Evolutionary conservation across 2,888 invertebrate species (phyloP).

Genomic region (Volucella inanis): DNA sequence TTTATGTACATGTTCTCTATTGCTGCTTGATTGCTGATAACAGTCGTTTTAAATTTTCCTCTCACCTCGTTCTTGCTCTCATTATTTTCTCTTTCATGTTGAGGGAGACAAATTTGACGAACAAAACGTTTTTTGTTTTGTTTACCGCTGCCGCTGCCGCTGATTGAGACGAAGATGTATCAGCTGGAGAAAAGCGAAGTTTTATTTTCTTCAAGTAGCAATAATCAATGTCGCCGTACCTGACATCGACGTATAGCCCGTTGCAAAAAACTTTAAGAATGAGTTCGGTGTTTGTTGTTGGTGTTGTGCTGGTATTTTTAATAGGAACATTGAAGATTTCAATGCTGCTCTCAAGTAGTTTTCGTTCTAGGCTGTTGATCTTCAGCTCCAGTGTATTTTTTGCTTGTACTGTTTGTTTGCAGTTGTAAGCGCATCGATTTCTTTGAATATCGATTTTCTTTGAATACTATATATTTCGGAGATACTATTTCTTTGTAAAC

Average conservation of each 20-base stretch:
- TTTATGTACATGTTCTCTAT: conserved; percentile 23
- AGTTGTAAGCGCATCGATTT: too few relatives aligned
- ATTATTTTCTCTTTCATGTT: conserved; percentile 10
- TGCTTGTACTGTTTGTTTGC: too few relatives aligned
- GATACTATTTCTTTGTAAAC: too few relatives aligned
- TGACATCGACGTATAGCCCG: conserved; percentile 2
- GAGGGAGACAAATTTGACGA: conserved; percentile 7
- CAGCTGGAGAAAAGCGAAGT: not conserved
- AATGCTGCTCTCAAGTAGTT: conserved; percentile 4
- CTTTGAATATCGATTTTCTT: too few relatives aligned
- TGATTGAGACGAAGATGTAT: conserved; percentile 8
- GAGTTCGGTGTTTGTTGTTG: conserved; percentile 11
- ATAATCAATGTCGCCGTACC: conserved; percentile 4
- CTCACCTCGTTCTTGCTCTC: conserved; percentile 14
- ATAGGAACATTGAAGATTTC: conserved; percentile 14
- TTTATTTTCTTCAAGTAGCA: too few relatives aligned
- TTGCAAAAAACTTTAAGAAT: conserved; percentile 12
- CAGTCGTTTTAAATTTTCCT: conserved; percentile 15
- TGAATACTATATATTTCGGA: too few relatives aligned
- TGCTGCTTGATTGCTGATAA: conserved; percentile 27
- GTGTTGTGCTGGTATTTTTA: not conserved
- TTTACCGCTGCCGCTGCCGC: conserved; percentile 5
- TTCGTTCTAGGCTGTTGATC: conserved; percentile 23
- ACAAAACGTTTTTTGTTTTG: conserved; percentile 10
- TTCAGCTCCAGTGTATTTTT: conserved; percentile 8